Percentiles rank a stretch among this genome's conserved stretches.
phyloP scores from a whole-genome alignment of 2,888 invertebrate genomes.

The Leptogaster cylindrica region DNA sequence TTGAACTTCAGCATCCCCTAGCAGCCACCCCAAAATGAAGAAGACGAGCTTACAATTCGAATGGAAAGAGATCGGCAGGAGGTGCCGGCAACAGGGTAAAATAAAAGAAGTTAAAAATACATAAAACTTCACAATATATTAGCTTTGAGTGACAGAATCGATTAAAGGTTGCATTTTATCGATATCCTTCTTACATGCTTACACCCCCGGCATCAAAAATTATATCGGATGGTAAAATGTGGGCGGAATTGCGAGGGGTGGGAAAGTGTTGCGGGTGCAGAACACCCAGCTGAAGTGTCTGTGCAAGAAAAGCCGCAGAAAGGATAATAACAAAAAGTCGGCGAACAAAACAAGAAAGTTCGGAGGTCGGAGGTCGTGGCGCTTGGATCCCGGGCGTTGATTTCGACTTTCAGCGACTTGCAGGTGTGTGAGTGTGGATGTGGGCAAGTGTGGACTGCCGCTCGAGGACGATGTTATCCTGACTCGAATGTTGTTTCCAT shows the following conservation, averaged over 20 bases:
- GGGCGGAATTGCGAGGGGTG: no score
- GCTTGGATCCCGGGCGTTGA: conserved; percentile 8
- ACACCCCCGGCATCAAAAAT: conserved; percentile 30
- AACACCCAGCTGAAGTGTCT: background rate
- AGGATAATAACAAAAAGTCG: conserved; percentile 27
- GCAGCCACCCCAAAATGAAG: conserved; percentile 18
- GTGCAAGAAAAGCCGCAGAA: conserved; percentile 11
- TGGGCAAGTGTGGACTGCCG: background rate
- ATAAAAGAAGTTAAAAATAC: conserved; percentile 37
- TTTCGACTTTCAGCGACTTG: conserved; percentile 3
- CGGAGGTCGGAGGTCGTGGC: background rate
- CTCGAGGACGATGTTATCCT: no score
- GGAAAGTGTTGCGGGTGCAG: background rate
- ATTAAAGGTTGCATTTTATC: conserved; percentile 46
- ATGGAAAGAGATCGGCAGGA: background rate
- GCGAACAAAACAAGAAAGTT: conserved; percentile 6
- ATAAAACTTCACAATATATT: conserved; percentile 45
- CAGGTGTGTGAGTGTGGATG: no score
- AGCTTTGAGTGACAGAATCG: conserved; percentile 46
- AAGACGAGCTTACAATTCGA: conserved; percentile 9
- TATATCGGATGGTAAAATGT: conserved; percentile 6
- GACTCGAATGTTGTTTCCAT: no score
- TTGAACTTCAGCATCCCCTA: conserved; percentile 25
- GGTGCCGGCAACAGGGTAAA: background rate
- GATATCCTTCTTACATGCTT: conserved; percentile 40